Conservation (phyloP, 2,113 vertebrate genomes). For the Dromaius novaehollandiae region DNA sequence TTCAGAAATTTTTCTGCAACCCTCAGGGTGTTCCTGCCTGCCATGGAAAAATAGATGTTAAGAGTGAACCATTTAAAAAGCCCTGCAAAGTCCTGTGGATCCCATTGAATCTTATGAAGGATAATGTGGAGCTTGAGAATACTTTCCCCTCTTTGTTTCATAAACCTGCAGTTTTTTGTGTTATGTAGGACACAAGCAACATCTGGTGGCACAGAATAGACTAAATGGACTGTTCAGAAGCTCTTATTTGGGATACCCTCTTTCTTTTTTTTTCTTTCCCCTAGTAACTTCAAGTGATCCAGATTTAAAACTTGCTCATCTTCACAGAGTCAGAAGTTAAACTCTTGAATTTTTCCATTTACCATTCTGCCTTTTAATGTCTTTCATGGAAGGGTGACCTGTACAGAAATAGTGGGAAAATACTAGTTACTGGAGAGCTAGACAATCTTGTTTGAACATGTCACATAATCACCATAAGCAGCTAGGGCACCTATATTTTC, state of each 20-base stretch:
- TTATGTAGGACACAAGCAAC: neutral
- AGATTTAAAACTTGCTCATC: neutral
- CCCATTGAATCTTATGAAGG: neutral
- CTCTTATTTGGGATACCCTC: neutral
- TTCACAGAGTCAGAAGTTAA: neutral
- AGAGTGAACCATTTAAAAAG: neutral
- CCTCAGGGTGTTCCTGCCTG: neutral
- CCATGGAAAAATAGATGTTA: neutral
- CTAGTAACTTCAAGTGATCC: neutral
- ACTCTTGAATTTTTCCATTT: neutral
- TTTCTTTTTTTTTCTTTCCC: neutral
- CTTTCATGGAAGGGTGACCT: neutral
- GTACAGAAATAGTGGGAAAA: neutral
- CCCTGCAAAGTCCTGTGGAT: neutral
- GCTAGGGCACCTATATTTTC: neutral
- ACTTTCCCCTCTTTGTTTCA: neutral
- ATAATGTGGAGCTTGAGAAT: neutral
- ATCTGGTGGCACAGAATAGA: neutral
- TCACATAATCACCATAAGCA: neutral
- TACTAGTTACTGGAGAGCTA: neutral
- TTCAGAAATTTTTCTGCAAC: neutral
- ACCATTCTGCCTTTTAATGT: neutral
- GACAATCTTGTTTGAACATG: neutral
- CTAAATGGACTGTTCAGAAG: neutral
- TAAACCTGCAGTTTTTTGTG: neutral